Percentiles rank a stretch among this genome's conserved stretches.
Conservation (phyloP, 2,113 vertebrate genomes). For the Condylura cristata region DNA sequence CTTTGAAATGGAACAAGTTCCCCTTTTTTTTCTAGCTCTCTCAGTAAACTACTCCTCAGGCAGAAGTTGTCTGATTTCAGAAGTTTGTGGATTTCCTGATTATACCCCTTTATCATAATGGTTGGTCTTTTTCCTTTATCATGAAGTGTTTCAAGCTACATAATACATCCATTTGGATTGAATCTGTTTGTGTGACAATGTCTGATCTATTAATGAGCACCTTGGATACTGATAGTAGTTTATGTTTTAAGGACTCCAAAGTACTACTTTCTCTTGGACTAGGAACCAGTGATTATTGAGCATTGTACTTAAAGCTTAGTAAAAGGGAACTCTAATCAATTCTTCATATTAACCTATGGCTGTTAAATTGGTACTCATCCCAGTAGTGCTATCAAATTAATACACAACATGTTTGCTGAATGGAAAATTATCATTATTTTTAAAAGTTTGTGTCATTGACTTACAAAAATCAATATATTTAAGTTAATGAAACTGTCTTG, state of each 20-base stretch:
- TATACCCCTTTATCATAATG: background rate
- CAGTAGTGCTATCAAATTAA: background rate
- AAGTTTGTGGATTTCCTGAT: background rate
- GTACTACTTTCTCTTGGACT: background rate
- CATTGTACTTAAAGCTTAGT: slow-evolving; percentile 47
- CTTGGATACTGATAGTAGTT: background rate
- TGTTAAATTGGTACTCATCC: slow-evolving; percentile 17
- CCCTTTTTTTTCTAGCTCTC: background rate
- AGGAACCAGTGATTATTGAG: background rate
- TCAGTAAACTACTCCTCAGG: background rate
- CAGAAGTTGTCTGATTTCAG: background rate
- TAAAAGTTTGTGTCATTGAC: slow-evolving; percentile 70
- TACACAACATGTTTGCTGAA: slow-evolving; percentile 51
- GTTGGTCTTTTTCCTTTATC: background rate
- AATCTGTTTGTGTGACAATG: background rate
- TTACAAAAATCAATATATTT: slow-evolving; percentile 77
- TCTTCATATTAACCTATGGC: background rate
- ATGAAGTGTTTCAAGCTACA: background rate
- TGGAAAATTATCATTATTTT: slow-evolving; percentile 65
- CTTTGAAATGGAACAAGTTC: background rate
- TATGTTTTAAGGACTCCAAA: background rate
- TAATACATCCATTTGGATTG: background rate
- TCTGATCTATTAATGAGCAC: background rate
- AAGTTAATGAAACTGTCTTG: slow-evolving; percentile 74
- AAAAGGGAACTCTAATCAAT: background rate